These are phyloP conservation scores for Ascaphus truei DNA, from an alignment of 2,113 vertebrate species.

Conservation along the genomic window DNA sequence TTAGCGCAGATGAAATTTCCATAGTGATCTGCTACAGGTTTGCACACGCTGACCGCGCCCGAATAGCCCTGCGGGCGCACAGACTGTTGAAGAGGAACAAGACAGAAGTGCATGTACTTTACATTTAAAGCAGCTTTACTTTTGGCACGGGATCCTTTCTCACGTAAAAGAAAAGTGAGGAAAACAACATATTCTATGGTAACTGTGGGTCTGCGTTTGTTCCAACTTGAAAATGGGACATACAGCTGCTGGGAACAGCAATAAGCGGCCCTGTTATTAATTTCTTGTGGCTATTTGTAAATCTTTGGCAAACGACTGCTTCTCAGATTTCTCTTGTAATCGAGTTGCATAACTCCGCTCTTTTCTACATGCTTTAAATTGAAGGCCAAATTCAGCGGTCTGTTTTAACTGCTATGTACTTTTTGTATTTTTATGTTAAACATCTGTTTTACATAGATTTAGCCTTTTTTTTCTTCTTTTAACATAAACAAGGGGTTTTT, in stretches of 20 bases:
- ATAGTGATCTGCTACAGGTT: slow-evolving; percentile 38
- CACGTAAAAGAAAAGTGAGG: slow-evolving; percentile 38
- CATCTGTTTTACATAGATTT: too few relatives aligned
- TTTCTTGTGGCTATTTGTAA: slow-evolving; percentile 47
- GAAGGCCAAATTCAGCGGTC: slow-evolving; percentile 12
- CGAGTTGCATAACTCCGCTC: slow-evolving; percentile 43
- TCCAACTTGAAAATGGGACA: slow-evolving; percentile 41
- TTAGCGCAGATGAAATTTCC: too few relatives aligned
- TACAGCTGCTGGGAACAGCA: slow-evolving; percentile 43
- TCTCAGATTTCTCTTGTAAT: slow-evolving; percentile 28
- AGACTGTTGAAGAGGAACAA: neutral
- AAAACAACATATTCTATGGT: slow-evolving; percentile 41
- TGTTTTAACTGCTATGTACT: neutral
- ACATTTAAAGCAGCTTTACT: slow-evolving; percentile 39
- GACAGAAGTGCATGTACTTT: neutral
- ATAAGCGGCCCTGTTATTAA: slow-evolving; percentile 45
- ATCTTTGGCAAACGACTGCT: slow-evolving; percentile 38
- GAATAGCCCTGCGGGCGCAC: slow-evolving; percentile 37
- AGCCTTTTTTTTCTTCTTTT: too few relatives aligned
- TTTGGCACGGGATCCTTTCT: slow-evolving; percentile 44
- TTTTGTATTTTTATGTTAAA: too few relatives aligned
- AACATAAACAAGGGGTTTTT: too few relatives aligned
- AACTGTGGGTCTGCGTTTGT: slow-evolving; percentile 48
- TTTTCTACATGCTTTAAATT: slow-evolving; percentile 44
- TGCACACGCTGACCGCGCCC: slow-evolving; percentile 27